Evolutionary conservation across 2,113 vertebrate species (phyloP).

Genomic region (Cyphomyrus plagiostoma): DNA sequence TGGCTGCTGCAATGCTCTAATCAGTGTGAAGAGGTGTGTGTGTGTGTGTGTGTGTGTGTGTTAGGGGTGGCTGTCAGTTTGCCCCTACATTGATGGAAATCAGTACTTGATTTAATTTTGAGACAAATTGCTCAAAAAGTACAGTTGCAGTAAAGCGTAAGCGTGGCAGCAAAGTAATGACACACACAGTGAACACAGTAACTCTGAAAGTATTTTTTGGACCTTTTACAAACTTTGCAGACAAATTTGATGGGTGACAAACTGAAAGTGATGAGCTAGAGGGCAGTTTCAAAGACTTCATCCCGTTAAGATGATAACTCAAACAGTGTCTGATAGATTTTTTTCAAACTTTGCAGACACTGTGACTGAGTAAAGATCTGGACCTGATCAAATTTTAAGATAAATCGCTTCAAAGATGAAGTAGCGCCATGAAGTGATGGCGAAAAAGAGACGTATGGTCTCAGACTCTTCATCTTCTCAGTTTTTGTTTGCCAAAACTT

Average conservation of each 20-base stretch:
- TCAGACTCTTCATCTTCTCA: neutral
- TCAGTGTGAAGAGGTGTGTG: neutral
- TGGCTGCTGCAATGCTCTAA: neutral
- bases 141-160: neutral
- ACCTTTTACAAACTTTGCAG: neutral
- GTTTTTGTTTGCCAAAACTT: neutral
- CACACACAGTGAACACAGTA: neutral
- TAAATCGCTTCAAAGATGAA: neutral
- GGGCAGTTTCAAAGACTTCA: neutral
- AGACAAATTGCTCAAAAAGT: neutral
- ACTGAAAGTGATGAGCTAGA: neutral
- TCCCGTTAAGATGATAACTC: neutral
- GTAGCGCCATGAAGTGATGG: neutral
- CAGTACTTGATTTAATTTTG: neutral
- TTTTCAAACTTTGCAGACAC: neutral
- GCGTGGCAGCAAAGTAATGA: neutral
- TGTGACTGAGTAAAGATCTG: neutral
- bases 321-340: neutral
- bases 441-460: neutral
- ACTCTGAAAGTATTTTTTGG: neutral
- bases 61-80: no score
- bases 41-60: neutral
- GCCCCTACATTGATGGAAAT: neutral
- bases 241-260: neutral
- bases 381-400: neutral